Evolutionary conservation across 1,140 invertebrate genomes (phyloP).

Genomic region (Aethina tumida): DNA sequence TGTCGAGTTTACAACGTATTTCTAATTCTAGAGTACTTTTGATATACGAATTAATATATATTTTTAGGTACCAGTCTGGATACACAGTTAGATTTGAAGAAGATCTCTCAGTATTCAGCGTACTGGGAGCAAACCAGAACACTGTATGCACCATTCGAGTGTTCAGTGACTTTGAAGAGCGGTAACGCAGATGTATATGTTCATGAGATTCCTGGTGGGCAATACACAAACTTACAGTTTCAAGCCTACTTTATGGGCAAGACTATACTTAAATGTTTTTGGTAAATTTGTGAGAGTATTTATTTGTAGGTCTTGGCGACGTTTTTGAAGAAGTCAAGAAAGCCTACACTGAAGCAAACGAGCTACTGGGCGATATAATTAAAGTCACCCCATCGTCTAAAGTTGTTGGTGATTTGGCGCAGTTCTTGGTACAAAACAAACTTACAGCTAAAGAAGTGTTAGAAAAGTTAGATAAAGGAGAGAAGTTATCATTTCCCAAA

Average conservation of each 20-base stretch:
- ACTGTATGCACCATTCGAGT: conserved; percentile 97
- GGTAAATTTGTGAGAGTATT: too few relatives aligned
- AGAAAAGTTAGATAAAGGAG: conserved; percentile 76
- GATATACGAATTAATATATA: too few relatives aligned
- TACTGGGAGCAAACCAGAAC: conserved; percentile 98
- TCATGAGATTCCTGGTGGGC: conserved; percentile 98
- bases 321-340: conserved; percentile 98
- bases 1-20: conserved; percentile 78
- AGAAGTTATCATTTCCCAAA: conserved; percentile 94
- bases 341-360: conserved; percentile 91
- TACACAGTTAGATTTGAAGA: conserved; percentile 60
- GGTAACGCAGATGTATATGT: conserved; percentile 98
- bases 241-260: conserved; percentile 93
- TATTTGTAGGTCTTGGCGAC: conserved; percentile 91
- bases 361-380: conserved; percentile 93
- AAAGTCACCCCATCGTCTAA: conserved; percentile 99
- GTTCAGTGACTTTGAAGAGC: conserved; percentile 95
- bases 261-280: too few relatives aligned
- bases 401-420: conserved; percentile 95
- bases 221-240: conserved; percentile 99
- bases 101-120: conserved; percentile 89
- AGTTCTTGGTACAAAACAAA: conserved; percentile 99
- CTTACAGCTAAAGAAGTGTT: conserved; percentile 72
- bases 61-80: conserved; percentile 47
- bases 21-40: too few relatives aligned